A percentile compares a stretch with the other conserved stretches of the same genome.
These are phyloP conservation scores for Tenualosa thibaudeaui DNA, from an alignment of 2,797 vertebrate genomes.

Conservation along the genomic window DNA sequence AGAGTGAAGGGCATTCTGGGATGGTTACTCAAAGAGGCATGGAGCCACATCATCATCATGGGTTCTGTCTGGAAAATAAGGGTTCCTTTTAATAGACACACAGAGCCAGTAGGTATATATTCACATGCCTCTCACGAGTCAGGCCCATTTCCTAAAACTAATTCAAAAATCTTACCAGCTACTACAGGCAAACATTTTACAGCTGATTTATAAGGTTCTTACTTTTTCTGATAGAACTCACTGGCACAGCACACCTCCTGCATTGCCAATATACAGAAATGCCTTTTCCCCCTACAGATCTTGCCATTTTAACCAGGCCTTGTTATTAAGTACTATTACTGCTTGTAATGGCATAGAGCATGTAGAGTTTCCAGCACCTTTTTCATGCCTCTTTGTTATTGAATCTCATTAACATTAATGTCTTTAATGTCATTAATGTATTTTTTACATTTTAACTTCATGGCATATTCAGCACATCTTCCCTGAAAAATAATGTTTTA, in stretches of 20 bases:
- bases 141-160: neutral
- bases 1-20: constrained; percentile 4
- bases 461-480: neutral
- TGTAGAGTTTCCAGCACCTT: neutral
- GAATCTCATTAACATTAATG: neutral
- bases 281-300: too few relatives aligned
- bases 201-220: neutral
- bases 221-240: neutral
- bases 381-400: neutral
- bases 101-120: neutral
- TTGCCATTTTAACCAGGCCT: neutral
- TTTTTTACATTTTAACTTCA: neutral
- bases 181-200: neutral
- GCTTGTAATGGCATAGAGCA: neutral
- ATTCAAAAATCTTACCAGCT: neutral
- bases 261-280: too few relatives aligned
- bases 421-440: too few relatives aligned
- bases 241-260: too few relatives aligned
- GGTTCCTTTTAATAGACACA: constrained; percentile 30
- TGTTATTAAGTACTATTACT: too few relatives aligned
- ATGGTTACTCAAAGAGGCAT: constrained; percentile 44
- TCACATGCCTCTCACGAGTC: constrained; percentile 1
- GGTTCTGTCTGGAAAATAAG: constrained; percentile 40
- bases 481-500: neutral
- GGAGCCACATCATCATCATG: constrained; percentile 45